Conservation (phyloP, 1,140 invertebrate species). For the Hypothenemus hampei region DNA sequence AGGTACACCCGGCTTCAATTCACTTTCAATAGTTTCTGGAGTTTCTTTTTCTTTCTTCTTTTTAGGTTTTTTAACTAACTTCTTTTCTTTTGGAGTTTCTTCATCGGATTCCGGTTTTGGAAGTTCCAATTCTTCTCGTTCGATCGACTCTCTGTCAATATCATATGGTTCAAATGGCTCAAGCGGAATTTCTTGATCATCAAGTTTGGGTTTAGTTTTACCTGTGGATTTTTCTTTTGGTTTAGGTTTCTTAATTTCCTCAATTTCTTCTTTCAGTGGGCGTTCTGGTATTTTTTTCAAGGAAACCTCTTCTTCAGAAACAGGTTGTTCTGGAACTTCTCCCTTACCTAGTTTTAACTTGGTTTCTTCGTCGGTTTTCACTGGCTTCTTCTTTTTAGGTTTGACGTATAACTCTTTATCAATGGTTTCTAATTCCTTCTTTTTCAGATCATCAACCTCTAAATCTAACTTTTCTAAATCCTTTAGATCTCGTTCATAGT, state of each 20-base stretch:
- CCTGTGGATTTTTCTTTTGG: constrained; percentile 21
- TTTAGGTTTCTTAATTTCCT: constrained; percentile 33
- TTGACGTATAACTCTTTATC: constrained; percentile 40
- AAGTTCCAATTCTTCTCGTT: constrained; percentile 32
- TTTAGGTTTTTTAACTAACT: constrained; percentile 33
- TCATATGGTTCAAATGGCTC: constrained; percentile 42
- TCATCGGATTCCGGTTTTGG: constrained; percentile 31
- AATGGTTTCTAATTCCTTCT: constrained; percentile 46
- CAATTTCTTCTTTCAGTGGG: background rate
- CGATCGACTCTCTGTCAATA: constrained; percentile 34
- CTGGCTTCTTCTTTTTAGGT: constrained; percentile 39
- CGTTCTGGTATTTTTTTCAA: constrained; percentile 37
- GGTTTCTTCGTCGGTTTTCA: constrained; percentile 44
- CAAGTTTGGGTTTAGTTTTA: constrained; percentile 38
- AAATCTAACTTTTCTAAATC: constrained; percentile 62
- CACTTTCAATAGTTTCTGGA: constrained; percentile 36
- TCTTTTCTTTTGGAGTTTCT: constrained; percentile 26
- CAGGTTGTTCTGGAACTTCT: constrained; percentile 45
- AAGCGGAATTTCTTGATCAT: constrained; percentile 32
- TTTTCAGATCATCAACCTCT: constrained; percentile 48
- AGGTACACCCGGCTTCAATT: constrained; percentile 29
- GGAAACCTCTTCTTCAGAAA: constrained; percentile 31
- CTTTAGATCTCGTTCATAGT: constrained; percentile 53
- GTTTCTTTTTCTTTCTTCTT: constrained; percentile 34
- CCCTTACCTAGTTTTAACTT: constrained; percentile 50